These are phyloP conservation scores for Mastigias papua DNA, from an alignment of 30 jellyfish, hydroid and myxozoan genomes.

Conservation along the genomic window DNA sequence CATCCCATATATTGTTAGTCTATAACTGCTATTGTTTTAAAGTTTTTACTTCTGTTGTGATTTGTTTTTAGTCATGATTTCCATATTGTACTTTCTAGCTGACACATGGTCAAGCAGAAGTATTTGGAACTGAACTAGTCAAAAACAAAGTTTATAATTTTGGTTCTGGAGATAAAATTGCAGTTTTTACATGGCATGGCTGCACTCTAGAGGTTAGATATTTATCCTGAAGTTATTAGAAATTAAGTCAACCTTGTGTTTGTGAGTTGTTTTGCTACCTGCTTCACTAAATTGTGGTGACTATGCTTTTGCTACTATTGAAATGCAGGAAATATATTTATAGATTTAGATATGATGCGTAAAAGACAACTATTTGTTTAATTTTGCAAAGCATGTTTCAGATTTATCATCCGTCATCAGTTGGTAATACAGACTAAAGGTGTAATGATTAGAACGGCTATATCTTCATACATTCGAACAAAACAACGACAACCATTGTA, in stretches of 20 bases:
- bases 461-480: no score
- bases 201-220: slow-evolving; percentile 83
- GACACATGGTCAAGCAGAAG: slow-evolving; percentile 96
- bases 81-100: slow-evolving; percentile 78
- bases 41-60: background rate
- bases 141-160: slow-evolving; percentile 77
- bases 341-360: no score
- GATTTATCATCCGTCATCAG: no score
- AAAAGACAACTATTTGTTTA: background rate
- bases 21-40: background rate
- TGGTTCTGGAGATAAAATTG: slow-evolving; percentile 79
- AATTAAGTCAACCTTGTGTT: background rate
- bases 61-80: background rate
- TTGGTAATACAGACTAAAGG: no score
- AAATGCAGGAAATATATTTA: no score
- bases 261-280: background rate
- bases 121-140: slow-evolving; percentile 98
- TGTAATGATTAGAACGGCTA: no score
- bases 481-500: no score
- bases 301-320: no score
- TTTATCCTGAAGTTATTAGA: background rate
- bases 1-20: no score
- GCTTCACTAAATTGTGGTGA: no score
- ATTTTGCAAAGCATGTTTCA: no score
- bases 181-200: slow-evolving; percentile 99